A percentile compares a stretch with the other conserved stretches of the same genome.
Conservation (phyloP, 1,140 invertebrate species). For the Leptinotarsa undecemlineata region DNA sequence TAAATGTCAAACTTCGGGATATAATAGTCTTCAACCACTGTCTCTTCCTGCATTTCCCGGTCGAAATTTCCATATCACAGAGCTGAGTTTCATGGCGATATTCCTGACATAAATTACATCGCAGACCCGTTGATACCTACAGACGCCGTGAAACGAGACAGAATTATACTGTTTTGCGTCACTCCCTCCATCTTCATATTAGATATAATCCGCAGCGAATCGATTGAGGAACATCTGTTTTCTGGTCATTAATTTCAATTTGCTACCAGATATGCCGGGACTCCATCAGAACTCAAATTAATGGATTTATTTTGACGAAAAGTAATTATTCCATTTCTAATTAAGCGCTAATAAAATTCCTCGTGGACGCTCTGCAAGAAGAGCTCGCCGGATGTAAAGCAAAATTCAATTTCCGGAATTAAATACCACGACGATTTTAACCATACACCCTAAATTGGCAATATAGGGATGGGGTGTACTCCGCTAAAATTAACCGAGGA, state of each 20-base stretch:
- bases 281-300: slow-evolving; percentile 8
- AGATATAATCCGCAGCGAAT: slow-evolving; percentile 1
- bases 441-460: not conserved
- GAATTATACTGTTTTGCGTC: not conserved
- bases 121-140: no score
- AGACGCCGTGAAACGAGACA: not conserved
- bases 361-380: not conserved
- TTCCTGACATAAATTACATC: no score
- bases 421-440: not conserved
- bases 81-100: no score
- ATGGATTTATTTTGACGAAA: slow-evolving; percentile 14
- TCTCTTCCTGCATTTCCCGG: not conserved
- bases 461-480: not conserved
- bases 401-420: slow-evolving; percentile 17
- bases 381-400: not conserved
- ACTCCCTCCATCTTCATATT: slow-evolving; percentile 6
- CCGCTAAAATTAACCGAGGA: not conserved
- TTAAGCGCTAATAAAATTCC: slow-evolving; percentile 5
- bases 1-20: no score
- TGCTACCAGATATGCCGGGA: not conserved
- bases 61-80: not conserved
- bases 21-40: not conserved
- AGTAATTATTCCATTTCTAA: slow-evolving; percentile 16
- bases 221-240: slow-evolving; percentile 14
- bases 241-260: slow-evolving; percentile 17